These are phyloP conservation scores for Quadroppia sp. DNA, from an alignment of 2,888 invertebrate genomes.

Conservation along the genomic window DNA sequence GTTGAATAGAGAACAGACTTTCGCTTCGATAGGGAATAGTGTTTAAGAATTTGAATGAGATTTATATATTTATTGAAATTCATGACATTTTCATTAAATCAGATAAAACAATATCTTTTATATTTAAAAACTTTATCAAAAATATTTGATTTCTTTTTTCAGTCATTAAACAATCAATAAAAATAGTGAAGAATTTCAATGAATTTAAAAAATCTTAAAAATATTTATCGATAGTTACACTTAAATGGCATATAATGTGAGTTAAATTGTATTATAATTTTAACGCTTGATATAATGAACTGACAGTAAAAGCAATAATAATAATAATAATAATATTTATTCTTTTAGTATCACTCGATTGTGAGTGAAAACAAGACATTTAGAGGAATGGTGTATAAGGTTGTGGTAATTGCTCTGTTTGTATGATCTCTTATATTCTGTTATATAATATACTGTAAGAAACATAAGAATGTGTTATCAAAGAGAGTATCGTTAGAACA, in stretches of 20 bases:
- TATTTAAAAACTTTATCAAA: not conserved
- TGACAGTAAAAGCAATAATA: not conserved
- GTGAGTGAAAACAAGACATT: slow-evolving; percentile 14
- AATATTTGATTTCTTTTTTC: not conserved
- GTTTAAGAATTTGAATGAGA: not conserved
- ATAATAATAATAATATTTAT: not conserved
- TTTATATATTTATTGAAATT: not conserved
- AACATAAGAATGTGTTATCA: slow-evolving; percentile 31
- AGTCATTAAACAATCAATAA: not conserved
- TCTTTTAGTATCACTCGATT: not conserved
- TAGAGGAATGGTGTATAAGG: not conserved
- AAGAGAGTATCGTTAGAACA: slow-evolving; percentile 9
- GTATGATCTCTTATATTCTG: not conserved
- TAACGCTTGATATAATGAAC: too few species aligned
- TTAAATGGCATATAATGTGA: too few species aligned
- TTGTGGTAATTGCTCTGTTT: not conserved
- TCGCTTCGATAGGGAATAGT: not conserved
- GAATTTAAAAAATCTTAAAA: too few species aligned
- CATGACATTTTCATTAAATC: not conserved
- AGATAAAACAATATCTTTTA: not conserved
- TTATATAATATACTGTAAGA: slow-evolving; percentile 2
- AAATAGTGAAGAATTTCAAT: too few species aligned
- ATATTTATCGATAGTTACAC: too few species aligned
- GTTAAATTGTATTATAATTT: too few species aligned
- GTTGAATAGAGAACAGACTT: not conserved